Evolutionary conservation across 2,797 vertebrate species (phyloP), one percentile per base, ranked within the genome.

Genomic region (Alosa sapidissima): DNA sequence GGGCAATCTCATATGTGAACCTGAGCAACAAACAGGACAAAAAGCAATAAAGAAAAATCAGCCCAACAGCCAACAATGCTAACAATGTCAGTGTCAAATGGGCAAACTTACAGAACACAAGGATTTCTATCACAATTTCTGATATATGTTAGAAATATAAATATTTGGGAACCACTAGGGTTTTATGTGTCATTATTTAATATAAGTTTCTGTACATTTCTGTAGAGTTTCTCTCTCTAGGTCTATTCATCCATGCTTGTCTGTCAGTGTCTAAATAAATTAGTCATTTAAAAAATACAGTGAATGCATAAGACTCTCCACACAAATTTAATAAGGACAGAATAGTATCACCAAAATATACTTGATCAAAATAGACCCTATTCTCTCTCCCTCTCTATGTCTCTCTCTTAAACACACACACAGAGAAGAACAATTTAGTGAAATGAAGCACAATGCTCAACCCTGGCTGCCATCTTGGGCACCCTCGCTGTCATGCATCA

Each of bases 1-100:
- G 98, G 33, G 98, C 98, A 75, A 99, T 99, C 94, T 99, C 98
- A 87, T 99, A 99, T 16, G 98, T 99, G 95, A 99, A 99, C 98
- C 98, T 99, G 92, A 33, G 86, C 81, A 85, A 90, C 89, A 91
- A 33, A 83, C 2, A 16, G 52, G 45, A 82, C 28, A 72, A 47
- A 21, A 49, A 55, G 51, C 41, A 5, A 0, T 3, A 7, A 28
- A 48, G 8, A 48, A 33, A 13, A 83, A 28, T 21, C 36, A 75
- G 68, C 4, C 33, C n/a, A 65, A 28, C 24, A 65, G 1, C n/a
- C 60, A 65, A 65, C 24, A 24, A 24, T 8, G n/a, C 6, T n/a
- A 65, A 41, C 41, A 55, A 55, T 55, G 54, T 19, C 52, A 54
- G 13, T 2, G 36, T 14, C 14, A 78, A 45, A 78, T 45, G 1